phyloP scores from a whole-genome alignment of 2,113 vertebrate genomes.

The Mugil cephalus region DNA sequence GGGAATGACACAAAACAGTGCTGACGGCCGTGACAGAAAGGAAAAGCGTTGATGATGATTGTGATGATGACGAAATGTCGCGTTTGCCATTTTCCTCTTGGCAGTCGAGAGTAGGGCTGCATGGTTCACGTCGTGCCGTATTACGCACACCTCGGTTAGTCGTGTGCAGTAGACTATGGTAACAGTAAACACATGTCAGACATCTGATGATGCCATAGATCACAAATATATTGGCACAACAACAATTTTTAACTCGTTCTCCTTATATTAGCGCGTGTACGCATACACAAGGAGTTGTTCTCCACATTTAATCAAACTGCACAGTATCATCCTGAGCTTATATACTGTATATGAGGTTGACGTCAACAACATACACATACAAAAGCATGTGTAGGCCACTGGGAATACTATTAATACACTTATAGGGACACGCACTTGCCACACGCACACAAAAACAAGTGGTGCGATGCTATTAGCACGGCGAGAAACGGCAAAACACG shows the following conservation, averaged over 20 bases:
- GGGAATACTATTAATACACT: conserved; percentile 63
- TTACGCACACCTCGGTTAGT: background rate
- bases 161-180: background rate
- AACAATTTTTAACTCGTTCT: background rate
- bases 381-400: conserved; percentile 45
- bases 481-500: conserved; percentile 39
- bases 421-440: conserved; percentile 30
- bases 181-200: background rate
- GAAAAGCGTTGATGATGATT: background rate
- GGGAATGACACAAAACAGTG: conserved; percentile 9
- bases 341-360: background rate
- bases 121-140: conserved; percentile 3
- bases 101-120: conserved; percentile 29
- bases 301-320: too few species aligned
- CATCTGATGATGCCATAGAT: background rate
- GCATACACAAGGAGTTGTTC: too few species aligned
- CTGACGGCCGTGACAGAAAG: conserved; percentile 20
- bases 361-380: conserved; percentile 29
- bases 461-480: conserved; percentile 63
- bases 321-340: too few species aligned
- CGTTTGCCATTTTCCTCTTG: background rate
- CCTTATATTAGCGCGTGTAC: background rate
- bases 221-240: background rate
- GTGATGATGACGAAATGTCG: background rate
- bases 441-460: conserved; percentile 57